These are phyloP conservation scores for Steatocranus sp. DNA, from an alignment of 2,797 vertebrate genomes.

Conservation along the genomic window DNA sequence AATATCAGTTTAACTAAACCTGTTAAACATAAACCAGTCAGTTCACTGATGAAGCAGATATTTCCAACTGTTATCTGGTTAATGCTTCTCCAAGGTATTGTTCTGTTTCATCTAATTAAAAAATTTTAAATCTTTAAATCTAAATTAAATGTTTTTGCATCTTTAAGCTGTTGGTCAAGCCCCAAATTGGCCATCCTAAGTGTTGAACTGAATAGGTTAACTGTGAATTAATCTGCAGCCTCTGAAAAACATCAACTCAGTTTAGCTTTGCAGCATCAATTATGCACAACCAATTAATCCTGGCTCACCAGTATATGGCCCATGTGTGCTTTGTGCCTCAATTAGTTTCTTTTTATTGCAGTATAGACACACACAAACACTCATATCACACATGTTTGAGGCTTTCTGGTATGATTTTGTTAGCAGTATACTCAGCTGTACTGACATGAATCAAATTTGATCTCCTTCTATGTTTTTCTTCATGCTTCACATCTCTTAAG, in stretches of 20 bases:
- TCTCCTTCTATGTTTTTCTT: conserved; percentile 1
- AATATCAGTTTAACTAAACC: neutral
- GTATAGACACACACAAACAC: neutral
- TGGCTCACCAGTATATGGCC: conserved; percentile 9
- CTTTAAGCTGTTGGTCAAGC: neutral
- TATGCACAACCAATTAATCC: neutral
- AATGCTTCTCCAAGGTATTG: neutral
- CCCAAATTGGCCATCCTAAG: neutral
- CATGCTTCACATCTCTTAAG: conserved; percentile 26
- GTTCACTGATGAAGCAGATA: neutral
- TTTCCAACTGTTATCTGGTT: neutral
- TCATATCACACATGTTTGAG: neutral
- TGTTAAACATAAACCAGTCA: neutral
- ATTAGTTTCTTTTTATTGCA: neutral
- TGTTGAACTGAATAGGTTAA: neutral
- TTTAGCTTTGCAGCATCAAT: neutral
- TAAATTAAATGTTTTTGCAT: neutral
- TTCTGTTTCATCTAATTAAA: neutral
- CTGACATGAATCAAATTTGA: conserved; percentile 44
- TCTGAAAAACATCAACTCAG: neutral
- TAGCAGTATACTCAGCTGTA: conserved; percentile 24
- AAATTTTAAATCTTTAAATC: too few species aligned
- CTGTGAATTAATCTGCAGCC: neutral
- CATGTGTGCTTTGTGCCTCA: conserved; percentile 26
- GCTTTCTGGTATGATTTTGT: conserved; percentile 20